Evolutionary conservation across 2,888 invertebrate species (phyloP).

Genomic region (Trissoscelio sp.): DNA sequence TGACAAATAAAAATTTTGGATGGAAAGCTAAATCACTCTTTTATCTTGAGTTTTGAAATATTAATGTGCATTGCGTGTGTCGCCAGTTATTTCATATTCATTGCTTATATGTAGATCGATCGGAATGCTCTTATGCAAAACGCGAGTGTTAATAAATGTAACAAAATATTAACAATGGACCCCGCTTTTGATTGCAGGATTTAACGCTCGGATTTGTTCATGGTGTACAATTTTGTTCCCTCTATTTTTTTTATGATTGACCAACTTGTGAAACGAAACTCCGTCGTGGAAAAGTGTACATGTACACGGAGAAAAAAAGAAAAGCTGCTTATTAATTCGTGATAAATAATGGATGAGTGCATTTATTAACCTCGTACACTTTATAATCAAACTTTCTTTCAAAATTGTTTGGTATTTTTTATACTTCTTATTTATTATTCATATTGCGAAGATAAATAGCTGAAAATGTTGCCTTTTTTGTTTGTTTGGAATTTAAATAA

Average conservation of each 20-base stretch:
- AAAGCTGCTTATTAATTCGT: conserved; percentile 1
- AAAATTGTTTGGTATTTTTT: no score
- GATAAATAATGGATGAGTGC: conserved; percentile 1
- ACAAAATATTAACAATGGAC: conserved; percentile 1
- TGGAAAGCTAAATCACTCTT: conserved; percentile 23
- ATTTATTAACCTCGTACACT: not conserved
- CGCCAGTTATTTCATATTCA: conserved; percentile 42
- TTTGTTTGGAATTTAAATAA: no score
- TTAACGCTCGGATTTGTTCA: no score
- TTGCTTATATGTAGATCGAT: conserved; percentile 43
- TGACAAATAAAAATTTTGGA: conserved; percentile 18
- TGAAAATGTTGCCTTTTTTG: no score
- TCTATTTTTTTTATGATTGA: no score
- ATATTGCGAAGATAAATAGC: no score
- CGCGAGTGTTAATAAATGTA: conserved; percentile 19
- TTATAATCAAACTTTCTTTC: not conserved
- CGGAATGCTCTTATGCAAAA: conserved; percentile 38
- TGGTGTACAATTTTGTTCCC: no score
- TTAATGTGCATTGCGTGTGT: conserved; percentile 37
- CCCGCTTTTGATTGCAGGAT: no score
- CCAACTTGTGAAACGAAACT: no score
- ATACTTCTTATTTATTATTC: no score
- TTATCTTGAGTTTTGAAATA: conserved; percentile 30
- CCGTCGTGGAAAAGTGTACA: no score
- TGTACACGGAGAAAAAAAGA: no score